phyloP scores from a whole-genome alignment of 2,113 vertebrate genomes.

The Cavia aperea region DNA sequence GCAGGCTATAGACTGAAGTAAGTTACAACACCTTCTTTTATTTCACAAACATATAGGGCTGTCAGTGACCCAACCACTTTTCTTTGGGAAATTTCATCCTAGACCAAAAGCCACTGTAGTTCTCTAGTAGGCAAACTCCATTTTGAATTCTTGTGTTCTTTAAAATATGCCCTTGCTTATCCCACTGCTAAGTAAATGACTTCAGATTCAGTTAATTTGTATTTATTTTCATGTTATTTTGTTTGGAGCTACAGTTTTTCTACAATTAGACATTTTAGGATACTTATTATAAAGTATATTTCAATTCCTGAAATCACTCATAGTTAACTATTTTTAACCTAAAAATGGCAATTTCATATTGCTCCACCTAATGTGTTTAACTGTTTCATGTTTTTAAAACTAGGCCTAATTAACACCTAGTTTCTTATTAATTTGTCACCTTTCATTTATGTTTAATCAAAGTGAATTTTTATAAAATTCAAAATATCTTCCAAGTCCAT shows the following conservation, averaged over 20 bases:
- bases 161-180: not conserved
- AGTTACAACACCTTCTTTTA: not conserved
- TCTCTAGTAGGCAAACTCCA: not conserved
- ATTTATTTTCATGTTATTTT: constrained; percentile 9
- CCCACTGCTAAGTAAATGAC: not conserved
- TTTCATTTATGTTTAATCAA: not conserved
- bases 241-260: constrained; percentile 9
- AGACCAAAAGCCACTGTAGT: not conserved
- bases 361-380: not conserved
- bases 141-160: not conserved
- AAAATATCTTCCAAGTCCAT: not conserved
- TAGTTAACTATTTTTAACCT: not conserved
- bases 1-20: not conserved
- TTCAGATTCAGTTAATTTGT: not conserved
- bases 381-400: constrained; percentile 5
- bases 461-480: not conserved
- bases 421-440: not conserved
- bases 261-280: not conserved
- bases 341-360: constrained; percentile 1
- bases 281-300: not conserved
- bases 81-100: not conserved
- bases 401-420: not conserved
- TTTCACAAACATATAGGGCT: not conserved
- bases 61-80: not conserved
- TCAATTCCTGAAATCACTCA: not conserved